Evolutionary conservation across 37 sponge, comb jelly and placozoan genomes (phyloP).

Genomic region (Hormiphora californensis): DNA sequence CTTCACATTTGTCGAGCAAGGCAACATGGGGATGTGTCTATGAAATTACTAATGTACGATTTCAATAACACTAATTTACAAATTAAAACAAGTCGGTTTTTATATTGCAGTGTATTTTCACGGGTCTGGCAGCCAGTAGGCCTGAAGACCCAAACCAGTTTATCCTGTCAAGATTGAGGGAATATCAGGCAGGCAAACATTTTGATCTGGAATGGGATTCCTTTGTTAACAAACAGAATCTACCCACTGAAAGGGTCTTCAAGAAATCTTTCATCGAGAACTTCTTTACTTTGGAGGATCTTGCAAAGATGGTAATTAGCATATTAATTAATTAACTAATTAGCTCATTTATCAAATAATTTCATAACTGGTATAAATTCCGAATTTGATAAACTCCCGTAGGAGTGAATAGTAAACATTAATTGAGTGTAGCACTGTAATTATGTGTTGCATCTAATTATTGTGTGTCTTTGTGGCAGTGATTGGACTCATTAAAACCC

Average conservation of each 20-base stretch:
- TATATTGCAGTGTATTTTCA: slow-evolving; percentile 51
- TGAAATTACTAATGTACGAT: no score
- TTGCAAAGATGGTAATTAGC: slow-evolving; percentile 42
- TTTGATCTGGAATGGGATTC: slow-evolving; percentile 37
- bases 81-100: no score
- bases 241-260: slow-evolving; percentile 4
- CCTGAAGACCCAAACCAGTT: slow-evolving; percentile 31
- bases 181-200: slow-evolving; percentile 33
- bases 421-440: no score
- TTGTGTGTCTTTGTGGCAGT: no score
- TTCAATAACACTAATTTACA: no score
- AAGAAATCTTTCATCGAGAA: slow-evolving; percentile 42
- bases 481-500: no score
- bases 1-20: no score
- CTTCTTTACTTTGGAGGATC: slow-evolving; percentile 31
- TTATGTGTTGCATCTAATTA: no score
- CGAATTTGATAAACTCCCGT: no score
- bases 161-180: background rate
- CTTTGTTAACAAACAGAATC: background rate
- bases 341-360: background rate
- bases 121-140: slow-evolving; percentile 27
- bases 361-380: no score
- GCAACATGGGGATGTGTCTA: no score
- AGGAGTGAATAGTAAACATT: no score
- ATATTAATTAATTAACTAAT: background rate